Conservation (phyloP, 2,888 invertebrate genomes). For the Lochmaea capreae region DNA sequence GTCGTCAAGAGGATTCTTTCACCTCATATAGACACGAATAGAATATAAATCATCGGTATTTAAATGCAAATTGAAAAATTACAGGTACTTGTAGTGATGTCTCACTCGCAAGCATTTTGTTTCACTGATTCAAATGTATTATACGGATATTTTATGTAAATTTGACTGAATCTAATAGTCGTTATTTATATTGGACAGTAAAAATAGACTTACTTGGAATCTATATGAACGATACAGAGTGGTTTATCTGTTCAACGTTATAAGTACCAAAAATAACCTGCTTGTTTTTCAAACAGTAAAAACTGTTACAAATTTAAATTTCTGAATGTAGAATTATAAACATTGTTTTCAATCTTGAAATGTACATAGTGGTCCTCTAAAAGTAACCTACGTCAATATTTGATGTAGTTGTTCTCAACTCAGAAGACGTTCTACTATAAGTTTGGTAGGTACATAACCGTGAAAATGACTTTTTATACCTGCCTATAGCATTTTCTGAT, state of each 20-base stretch:
- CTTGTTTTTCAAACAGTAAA: not conserved
- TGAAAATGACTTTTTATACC: too few relatives aligned
- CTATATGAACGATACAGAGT: not conserved
- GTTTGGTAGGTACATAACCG: too few relatives aligned
- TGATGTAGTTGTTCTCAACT: too few relatives aligned
- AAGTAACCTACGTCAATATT: too few relatives aligned
- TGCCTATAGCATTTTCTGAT: too few relatives aligned
- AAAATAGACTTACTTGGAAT: not conserved
- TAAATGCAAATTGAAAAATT: slow-evolving; percentile 43
- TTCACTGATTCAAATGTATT: slow-evolving; percentile 36
- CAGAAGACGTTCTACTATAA: too few relatives aligned
- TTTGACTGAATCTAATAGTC: slow-evolving; percentile 22
- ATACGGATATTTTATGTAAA: slow-evolving; percentile 34
- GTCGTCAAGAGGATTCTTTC: slow-evolving; percentile 49
- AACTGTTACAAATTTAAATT: not conserved
- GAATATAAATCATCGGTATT: slow-evolving; percentile 43
- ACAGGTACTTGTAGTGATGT: slow-evolving; percentile 41
- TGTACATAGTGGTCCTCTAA: too few relatives aligned
- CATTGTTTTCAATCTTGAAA: too few relatives aligned
- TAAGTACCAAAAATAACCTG: not conserved
- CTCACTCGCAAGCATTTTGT: slow-evolving; percentile 36
- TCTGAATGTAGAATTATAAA: too few relatives aligned
- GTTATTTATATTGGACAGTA: slow-evolving; percentile 11
- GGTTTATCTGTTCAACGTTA: not conserved
- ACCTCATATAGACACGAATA: slow-evolving; percentile 42